Evolutionary conservation across 2,888 invertebrate species (phyloP).

Genomic region (Metalampra italica): DNA sequence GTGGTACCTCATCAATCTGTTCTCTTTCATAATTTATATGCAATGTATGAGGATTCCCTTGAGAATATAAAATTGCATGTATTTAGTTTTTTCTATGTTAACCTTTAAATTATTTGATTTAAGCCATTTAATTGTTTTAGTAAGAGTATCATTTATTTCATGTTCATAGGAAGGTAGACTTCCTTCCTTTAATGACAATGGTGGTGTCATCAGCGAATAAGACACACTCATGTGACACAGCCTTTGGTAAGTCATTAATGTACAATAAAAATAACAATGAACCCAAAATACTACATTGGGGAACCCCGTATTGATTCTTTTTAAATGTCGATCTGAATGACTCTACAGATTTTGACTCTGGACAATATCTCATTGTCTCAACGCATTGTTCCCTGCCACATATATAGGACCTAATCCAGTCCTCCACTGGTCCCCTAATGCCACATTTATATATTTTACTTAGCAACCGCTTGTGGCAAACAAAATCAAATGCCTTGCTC

Average conservation of each 20-base stretch:
- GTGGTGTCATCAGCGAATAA: neutral
- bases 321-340: neutral
- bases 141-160: neutral
- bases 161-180: neutral
- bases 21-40: conserved; percentile 1
- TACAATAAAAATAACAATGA: conserved; percentile 1
- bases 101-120: neutral
- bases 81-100: neutral
- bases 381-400: neutral
- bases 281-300: conserved; percentile 1
- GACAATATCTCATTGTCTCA: neutral
- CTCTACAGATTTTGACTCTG: neutral
- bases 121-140: neutral
- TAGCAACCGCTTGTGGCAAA: conserved; percentile 3
- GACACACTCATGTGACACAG: neutral
- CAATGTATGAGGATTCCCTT: neutral
- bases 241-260: neutral
- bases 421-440: neutral
- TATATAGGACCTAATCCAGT: neutral
- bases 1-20: conserved; percentile 1
- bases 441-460: conserved; percentile 3
- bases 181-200: neutral
- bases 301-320: neutral
- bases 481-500: conserved; percentile 13
- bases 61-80: neutral